phyloP scores from a whole-genome alignment of 2,797 vertebrate genomes.

The Sitta carolinensis region DNA sequence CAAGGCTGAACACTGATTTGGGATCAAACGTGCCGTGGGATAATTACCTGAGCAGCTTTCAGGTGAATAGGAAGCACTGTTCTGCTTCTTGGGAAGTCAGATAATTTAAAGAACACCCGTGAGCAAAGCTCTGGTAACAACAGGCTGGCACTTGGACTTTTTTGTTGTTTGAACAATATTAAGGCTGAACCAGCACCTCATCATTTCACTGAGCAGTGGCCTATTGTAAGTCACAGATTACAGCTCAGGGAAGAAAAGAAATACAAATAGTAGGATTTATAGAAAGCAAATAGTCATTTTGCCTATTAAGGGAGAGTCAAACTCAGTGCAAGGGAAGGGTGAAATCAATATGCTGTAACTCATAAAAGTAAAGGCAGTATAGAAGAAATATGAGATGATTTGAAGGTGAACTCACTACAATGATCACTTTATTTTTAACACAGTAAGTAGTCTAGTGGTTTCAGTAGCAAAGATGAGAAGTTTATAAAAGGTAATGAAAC shows the following conservation, averaged over 20 bases:
- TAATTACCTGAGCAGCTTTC: slow-evolving; percentile 32
- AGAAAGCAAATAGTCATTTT: slow-evolving; percentile 41
- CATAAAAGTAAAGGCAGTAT: slow-evolving; percentile 11
- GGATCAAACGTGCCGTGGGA: not conserved
- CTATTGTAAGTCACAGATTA: slow-evolving; percentile 33
- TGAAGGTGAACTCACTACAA: slow-evolving; percentile 32
- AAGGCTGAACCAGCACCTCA: slow-evolving; percentile 15
- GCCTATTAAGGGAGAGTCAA: slow-evolving; percentile 28
- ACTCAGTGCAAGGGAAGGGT: not conserved
- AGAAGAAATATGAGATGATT: slow-evolving; percentile 19
- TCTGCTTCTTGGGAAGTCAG: slow-evolving; percentile 10
- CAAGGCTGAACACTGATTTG: not conserved
- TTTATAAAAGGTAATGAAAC: not conserved
- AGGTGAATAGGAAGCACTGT: not conserved
- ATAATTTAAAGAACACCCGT: not conserved
- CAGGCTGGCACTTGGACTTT: not conserved
- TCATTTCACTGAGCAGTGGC: not conserved
- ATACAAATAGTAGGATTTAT: slow-evolving; percentile 13
- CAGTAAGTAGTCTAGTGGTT: not conserved
- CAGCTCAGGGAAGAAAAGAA: slow-evolving; percentile 19
- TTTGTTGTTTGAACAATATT: slow-evolving; percentile 6
- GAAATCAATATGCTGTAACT: slow-evolving; percentile 36
- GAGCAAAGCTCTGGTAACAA: not conserved
- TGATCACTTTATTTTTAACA: slow-evolving; percentile 28
- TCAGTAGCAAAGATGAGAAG: not conserved